Evolutionary conservation across 2,113 vertebrate genomes (phyloP), one percentile per base, ranked within the genome.

Genomic region (Rhinolophus ferrumequinum): DNA sequence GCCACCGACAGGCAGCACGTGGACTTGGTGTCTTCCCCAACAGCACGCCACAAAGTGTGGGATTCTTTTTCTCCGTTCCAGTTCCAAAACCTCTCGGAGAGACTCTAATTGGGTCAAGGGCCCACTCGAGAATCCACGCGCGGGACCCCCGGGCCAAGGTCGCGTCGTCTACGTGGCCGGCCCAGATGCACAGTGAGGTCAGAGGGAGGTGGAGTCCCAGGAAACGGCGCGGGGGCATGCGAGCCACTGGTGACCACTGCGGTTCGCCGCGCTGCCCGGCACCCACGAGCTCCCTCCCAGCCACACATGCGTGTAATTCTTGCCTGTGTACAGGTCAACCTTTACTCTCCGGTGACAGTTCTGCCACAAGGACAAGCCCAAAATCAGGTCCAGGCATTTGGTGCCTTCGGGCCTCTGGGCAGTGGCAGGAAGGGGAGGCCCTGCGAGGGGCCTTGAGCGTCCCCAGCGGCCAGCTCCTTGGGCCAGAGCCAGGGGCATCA

Each of bases 141-240:
- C 33, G 35, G 69, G 30, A 58, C 10, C 13, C 90, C 28, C 0
- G 12, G 19, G 87, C 18, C 21, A 21, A 50, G 54, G 38, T 11
- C 22, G 0, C 8, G 0, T 5, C 13, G 35, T n/a, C 52, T 8
- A 15, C 4, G 1, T 4, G 30, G 47, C 24, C 3, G 62, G n/a
- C 0, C 15, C 19, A 5, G 7, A 26, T 0, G 2, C 1, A 1
- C 10, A 1, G 6, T 0, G 2, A 19, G 15, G 16, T n/a, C 8
- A 1, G n/a, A 38, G 22, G 62, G 54, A 9, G 1, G 13, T 3
- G 1, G 4, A 1, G 1, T 18, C 30, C 83, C 38, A 24, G 14
- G 47, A 38, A 62, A 26, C 0, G 24, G 30, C 2, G 7, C 44
- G 10, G 15, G 24, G 19, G 33, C 16, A 1, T 3, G 1, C 14